Evolutionary conservation across 2,797 vertebrate genomes (phyloP).

Genomic region (Galaxias olidus): DNA sequence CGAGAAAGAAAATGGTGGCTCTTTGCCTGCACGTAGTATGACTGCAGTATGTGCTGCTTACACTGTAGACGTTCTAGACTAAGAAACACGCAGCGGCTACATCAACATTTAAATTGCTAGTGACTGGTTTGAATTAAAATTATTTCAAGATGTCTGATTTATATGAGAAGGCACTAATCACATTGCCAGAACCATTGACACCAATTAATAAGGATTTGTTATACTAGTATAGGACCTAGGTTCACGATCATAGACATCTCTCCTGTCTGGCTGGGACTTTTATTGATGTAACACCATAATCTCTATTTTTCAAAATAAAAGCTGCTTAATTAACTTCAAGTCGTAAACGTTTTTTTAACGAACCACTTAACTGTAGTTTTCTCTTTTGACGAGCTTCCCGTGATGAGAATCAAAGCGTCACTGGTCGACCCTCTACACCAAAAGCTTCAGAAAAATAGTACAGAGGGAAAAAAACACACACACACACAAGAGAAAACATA

Average conservation of each 20-base stretch:
- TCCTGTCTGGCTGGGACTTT: too few species aligned
- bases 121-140: too few species aligned
- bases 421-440: constrained; percentile 31
- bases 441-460: constrained; percentile 36
- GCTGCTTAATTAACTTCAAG: constrained; percentile 55
- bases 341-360: constrained; percentile 64
- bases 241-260: constrained; percentile 1
- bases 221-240: too few species aligned
- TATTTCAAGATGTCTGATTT: too few species aligned
- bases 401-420: constrained; percentile 48
- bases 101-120: too few species aligned
- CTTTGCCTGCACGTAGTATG: background rate
- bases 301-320: constrained; percentile 60
- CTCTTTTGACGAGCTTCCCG: constrained; percentile 60
- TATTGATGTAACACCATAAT: constrained; percentile 50
- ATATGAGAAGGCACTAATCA: too few species aligned
- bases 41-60: background rate
- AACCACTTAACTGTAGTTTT: constrained; percentile 59
- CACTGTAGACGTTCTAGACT: too few species aligned
- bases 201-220: too few species aligned
- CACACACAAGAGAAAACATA: constrained; percentile 4
- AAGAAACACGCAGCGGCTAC: too few species aligned
- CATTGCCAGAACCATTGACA: too few species aligned
- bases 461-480: constrained; percentile 43
- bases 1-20: constrained; percentile 12